These are phyloP conservation scores for Caenorhabditis wallacei DNA, from an alignment of 2,888 invertebrate species.

Conservation along the genomic window DNA sequence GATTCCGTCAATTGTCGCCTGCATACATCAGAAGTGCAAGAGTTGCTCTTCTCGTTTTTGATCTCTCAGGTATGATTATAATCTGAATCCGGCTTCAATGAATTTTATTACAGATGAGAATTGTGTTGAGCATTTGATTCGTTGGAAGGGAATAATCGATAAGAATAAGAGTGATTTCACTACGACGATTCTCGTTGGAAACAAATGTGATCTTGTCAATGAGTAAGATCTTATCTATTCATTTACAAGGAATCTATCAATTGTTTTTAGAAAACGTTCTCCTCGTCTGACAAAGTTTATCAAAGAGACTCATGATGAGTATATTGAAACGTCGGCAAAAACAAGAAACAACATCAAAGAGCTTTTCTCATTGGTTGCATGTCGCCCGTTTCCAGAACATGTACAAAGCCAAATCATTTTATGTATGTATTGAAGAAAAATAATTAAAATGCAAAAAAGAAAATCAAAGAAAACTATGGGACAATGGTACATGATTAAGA, in stretches of 20 bases:
- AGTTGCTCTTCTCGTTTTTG: conserved; percentile 72
- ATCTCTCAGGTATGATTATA: conserved; percentile 60
- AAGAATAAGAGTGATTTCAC: conserved; percentile 62
- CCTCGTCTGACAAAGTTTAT: conserved; percentile 39
- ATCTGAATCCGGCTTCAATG: too few species aligned
- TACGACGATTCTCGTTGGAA: conserved; percentile 66
- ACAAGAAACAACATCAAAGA: conserved; percentile 79
- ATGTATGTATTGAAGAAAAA: conserved; percentile 17
- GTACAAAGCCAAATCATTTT: conserved; percentile 51
- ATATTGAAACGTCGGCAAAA: conserved; percentile 74
- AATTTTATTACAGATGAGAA: conserved; percentile 54
- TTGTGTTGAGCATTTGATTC: conserved; percentile 58
- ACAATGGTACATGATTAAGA: conserved; percentile 39
- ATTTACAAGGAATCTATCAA: background rate
- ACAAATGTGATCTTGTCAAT: conserved; percentile 65
- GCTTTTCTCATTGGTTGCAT: conserved; percentile 57
- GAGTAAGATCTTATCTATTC: conserved; percentile 37
- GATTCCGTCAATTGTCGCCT: conserved; percentile 73
- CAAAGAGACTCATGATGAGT: conserved; percentile 59
- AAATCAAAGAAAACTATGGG: background rate
- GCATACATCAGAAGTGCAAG: conserved; percentile 70
- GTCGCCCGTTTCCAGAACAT: conserved; percentile 61
- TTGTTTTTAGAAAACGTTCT: conserved; percentile 38
- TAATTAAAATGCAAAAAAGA: background rate
- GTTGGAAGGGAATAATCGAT: conserved; percentile 69